Conservation (phyloP, 2,113 vertebrate genomes). For the Saguinus imperator region DNA sequence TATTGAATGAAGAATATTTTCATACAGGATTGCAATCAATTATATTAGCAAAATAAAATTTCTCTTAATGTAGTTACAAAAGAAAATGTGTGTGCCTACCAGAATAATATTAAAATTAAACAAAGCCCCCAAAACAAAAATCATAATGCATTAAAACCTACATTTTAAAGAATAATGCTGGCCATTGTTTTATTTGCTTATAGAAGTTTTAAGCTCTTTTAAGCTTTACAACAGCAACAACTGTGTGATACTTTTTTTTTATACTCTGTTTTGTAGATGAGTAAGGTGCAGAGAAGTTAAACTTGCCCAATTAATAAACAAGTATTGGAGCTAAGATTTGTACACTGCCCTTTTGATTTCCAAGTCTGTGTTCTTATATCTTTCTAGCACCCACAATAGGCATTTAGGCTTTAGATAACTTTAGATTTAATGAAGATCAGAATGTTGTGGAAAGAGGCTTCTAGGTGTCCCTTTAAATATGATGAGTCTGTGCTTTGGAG, state of each 20-base stretch:
- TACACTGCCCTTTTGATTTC: not conserved
- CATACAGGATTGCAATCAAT: not conserved
- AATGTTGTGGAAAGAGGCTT: not conserved
- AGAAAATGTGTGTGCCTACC: not conserved
- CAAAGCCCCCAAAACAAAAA: not conserved
- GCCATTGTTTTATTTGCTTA: not conserved
- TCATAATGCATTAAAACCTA: not conserved
- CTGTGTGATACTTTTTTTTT: not conserved
- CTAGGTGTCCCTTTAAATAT: not conserved
- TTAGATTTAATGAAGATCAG: not conserved
- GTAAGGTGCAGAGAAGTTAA: not conserved
- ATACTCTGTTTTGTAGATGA: not conserved
- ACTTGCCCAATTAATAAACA: not conserved
- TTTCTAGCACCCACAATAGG: not conserved
- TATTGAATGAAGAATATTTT: not conserved
- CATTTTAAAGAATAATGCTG: not conserved
- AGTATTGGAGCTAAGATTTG: not conserved
- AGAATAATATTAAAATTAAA: not conserved
- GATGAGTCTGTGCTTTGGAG: not conserved
- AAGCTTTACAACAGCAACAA: not conserved
- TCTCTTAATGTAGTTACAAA: not conserved
- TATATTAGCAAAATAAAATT: constrained; percentile 12
- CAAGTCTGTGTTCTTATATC: not conserved
- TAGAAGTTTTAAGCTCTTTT: not conserved
- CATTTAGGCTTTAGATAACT: not conserved